phyloP scores from a whole-genome alignment of 1,140 invertebrate genomes.

The Drosophila melanica region DNA sequence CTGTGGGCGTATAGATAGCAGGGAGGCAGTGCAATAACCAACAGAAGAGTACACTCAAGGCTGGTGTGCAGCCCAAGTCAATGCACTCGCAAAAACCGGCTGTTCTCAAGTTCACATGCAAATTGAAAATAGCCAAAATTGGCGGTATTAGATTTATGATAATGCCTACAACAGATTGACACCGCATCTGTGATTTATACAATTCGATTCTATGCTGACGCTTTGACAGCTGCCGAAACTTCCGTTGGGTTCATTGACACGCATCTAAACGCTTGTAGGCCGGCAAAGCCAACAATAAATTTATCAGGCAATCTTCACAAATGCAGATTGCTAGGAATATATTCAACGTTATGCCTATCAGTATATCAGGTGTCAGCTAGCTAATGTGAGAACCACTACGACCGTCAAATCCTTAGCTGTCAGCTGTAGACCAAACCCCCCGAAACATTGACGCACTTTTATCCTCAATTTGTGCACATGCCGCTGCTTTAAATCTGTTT shows the following conservation, averaged over 20 bases:
- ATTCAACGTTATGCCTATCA: neutral
- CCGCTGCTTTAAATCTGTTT: constrained; percentile 45
- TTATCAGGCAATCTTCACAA: constrained; percentile 21
- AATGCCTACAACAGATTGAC: constrained; percentile 30
- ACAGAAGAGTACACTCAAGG: constrained; percentile 33
- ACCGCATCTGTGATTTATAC: constrained; percentile 56
- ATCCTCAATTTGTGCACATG: constrained; percentile 23
- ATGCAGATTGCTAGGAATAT: neutral
- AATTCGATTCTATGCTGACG: constrained; percentile 56
- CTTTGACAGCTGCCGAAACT: constrained; percentile 59
- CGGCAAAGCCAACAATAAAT: constrained; percentile 24
- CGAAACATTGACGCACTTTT: constrained; percentile 29
- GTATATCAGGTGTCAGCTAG: constrained; percentile 35
- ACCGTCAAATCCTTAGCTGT: constrained; percentile 22
- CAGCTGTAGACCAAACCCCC: neutral
- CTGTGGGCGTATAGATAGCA: constrained; percentile 36
- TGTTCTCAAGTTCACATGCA: constrained; percentile 75
- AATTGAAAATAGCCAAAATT: constrained; percentile 69
- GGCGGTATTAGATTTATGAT: constrained; percentile 71
- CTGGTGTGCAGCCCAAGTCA: constrained; percentile 60
- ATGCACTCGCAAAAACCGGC: constrained; percentile 47
- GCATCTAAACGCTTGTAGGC: constrained; percentile 34
- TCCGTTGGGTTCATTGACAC: constrained; percentile 71
- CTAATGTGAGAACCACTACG: constrained; percentile 2
- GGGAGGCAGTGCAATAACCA: constrained; percentile 40